Percentiles rank a stretch among this genome's conserved stretches.
phyloP scores from a whole-genome alignment of 2,888 invertebrate genomes.

The Xylota sylvarum region DNA sequence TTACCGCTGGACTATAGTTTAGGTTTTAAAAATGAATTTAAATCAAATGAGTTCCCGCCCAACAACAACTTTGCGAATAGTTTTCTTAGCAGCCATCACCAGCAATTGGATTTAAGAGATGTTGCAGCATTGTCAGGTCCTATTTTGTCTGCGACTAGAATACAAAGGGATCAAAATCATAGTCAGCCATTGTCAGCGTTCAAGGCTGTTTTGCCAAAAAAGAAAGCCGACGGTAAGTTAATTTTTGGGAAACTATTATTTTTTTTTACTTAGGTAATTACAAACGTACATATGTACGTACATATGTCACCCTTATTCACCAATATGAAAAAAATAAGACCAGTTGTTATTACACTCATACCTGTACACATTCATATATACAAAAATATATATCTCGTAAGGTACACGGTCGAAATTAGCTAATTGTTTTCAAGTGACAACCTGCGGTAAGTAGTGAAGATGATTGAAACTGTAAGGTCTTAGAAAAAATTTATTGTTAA shows the following conservation, averaged over 20 bases:
- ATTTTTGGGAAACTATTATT: not conserved
- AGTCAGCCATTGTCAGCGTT: constrained; percentile 84
- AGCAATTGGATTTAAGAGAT: constrained; percentile 82
- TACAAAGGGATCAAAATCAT: constrained; percentile 78
- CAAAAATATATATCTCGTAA: too few relatives aligned
- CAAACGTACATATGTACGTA: not conserved
- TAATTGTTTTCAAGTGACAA: too few relatives aligned
- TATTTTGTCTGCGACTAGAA: constrained; percentile 80
- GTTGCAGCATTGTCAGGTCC: constrained; percentile 82
- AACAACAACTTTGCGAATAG: constrained; percentile 82
- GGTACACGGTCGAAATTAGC: too few relatives aligned
- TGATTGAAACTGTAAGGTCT: too few relatives aligned
- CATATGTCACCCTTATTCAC: not conserved
- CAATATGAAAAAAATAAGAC: too few relatives aligned
- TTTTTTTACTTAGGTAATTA: not conserved
- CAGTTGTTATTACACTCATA: too few relatives aligned
- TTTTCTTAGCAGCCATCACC: constrained; percentile 80
- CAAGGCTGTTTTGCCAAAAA: constrained; percentile 84
- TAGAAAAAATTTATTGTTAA: too few relatives aligned
- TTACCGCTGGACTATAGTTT: constrained; percentile 83
- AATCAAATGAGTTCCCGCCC: constrained; percentile 66
- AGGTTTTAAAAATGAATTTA: constrained; percentile 78
- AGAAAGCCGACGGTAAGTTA: constrained; percentile 84
- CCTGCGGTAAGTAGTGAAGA: too few relatives aligned
- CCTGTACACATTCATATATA: too few relatives aligned